phyloP scores from a whole-genome alignment of 2,888 invertebrate genomes.

The Abscondita cerata region DNA sequence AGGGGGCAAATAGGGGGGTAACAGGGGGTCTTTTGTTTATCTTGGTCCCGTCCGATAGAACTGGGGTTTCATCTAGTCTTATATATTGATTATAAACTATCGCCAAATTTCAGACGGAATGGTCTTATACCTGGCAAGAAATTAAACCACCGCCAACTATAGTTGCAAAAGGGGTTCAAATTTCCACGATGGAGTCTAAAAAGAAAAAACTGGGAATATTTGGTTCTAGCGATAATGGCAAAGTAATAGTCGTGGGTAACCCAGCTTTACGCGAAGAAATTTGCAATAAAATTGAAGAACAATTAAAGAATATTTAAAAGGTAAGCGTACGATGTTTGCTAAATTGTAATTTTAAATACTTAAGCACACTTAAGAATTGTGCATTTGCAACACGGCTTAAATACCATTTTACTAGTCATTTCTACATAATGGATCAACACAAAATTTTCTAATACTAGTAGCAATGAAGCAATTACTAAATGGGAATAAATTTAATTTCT shows the following conservation, averaged over 20 bases:
- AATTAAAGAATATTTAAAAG: conserved; percentile 29
- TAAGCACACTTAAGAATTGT: background rate
- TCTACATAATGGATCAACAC: too few relatives aligned
- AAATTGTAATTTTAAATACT: background rate
- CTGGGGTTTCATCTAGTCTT: too few relatives aligned
- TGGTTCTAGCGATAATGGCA: conserved; percentile 67
- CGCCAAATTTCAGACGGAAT: conserved; percentile 71
- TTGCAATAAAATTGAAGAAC: conserved; percentile 53
- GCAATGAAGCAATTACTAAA: too few relatives aligned
- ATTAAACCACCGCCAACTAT: conserved; percentile 71
- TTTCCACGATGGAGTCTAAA: conserved; percentile 64
- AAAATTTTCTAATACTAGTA: too few relatives aligned
- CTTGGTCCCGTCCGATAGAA: too few relatives aligned
- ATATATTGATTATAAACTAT: too few relatives aligned
- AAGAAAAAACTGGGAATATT: conserved; percentile 71
- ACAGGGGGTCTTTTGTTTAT: too few relatives aligned
- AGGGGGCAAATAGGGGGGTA: too few relatives aligned
- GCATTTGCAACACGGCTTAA: too few relatives aligned
- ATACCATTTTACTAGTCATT: too few relatives aligned
- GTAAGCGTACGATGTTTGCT: background rate
- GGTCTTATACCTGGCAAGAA: conserved; percentile 81
- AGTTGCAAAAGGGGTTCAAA: conserved; percentile 73
- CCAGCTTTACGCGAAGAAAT: conserved; percentile 49
- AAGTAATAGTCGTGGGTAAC: conserved; percentile 62
- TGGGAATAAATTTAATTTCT: too few relatives aligned